Percentiles rank a stretch among this genome's conserved stretches.
Conservation (phyloP, 2,888 invertebrate species). For the Galerucella pusilla region DNA sequence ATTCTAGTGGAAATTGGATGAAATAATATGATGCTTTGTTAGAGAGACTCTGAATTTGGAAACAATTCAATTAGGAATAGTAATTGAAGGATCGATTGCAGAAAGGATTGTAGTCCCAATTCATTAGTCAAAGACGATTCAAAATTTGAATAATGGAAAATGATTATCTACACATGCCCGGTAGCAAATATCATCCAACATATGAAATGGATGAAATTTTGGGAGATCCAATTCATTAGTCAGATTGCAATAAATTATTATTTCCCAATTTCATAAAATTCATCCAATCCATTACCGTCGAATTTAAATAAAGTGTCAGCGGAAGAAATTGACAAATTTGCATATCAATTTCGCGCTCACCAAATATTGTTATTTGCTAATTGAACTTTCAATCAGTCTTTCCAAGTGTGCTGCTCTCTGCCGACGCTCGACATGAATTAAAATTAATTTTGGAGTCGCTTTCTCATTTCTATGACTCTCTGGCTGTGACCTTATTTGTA, state of each 20-base stretch:
- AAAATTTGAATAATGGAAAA: background rate
- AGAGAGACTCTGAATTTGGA: no score
- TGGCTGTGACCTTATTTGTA: conserved; percentile 58
- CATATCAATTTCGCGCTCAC: conserved; percentile 52
- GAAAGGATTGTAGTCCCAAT: no score
- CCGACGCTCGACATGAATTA: conserved; percentile 54
- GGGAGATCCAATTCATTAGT: background rate
- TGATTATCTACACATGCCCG: no score
- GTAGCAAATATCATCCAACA: background rate
- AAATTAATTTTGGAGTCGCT: conserved; percentile 59
- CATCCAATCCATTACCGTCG: conserved; percentile 29
- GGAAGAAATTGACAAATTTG: conserved; percentile 55
- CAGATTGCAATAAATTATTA: background rate
- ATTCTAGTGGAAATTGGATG: no score
- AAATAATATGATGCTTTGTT: no score
- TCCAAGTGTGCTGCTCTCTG: conserved; percentile 47
- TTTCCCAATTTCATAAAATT: conserved; percentile 11
- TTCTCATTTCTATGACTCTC: conserved; percentile 35
- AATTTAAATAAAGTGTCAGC: conserved; percentile 32
- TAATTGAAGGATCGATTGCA: no score
- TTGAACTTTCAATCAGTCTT: conserved; percentile 54
- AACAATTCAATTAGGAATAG: no score
- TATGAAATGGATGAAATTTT: background rate
- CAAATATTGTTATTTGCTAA: conserved; percentile 61
- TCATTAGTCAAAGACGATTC: background rate